phyloP scores from a whole-genome alignment of 2,113 vertebrate genomes.

The Amblyopsis rosae region DNA sequence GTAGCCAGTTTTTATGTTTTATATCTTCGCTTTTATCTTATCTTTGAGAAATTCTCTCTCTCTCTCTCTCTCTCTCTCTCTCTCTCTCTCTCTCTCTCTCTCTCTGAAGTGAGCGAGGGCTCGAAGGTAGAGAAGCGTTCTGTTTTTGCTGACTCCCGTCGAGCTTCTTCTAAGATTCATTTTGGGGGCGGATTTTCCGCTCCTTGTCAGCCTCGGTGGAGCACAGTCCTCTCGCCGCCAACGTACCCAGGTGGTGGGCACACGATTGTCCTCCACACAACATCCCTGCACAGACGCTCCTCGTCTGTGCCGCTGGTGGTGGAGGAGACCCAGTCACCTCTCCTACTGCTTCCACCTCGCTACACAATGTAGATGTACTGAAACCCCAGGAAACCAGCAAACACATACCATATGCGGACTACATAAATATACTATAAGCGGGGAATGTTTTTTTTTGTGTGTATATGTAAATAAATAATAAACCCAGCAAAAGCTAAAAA shows the following conservation, averaged over 20 bases:
- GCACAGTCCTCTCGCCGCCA: slow-evolving; percentile 59
- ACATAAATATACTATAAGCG: too few species aligned
- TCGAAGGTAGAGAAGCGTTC: slow-evolving; percentile 33
- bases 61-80: slow-evolving; percentile 2
- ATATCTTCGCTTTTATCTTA: neutral
- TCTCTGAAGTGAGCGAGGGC: slow-evolving; percentile 29
- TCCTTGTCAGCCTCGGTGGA: slow-evolving; percentile 57
- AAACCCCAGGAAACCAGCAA: neutral
- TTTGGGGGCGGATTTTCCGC: slow-evolving; percentile 50
- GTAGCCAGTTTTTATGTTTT: slow-evolving; percentile 6
- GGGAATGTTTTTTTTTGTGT: too few species aligned
- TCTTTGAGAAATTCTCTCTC: neutral
- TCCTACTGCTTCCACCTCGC: slow-evolving; percentile 2
- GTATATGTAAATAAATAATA: too few species aligned
- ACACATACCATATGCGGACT: neutral
- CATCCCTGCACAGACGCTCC: slow-evolving; percentile 56
- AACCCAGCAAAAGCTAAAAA: too few species aligned
- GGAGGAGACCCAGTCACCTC: slow-evolving; percentile 2
- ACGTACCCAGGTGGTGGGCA: slow-evolving; percentile 63
- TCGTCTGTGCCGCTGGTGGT: slow-evolving; percentile 8
- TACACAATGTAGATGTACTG: slow-evolving; percentile 4
- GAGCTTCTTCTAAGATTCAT: slow-evolving; percentile 68
- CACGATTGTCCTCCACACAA: neutral
- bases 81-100: slow-evolving; percentile 11
- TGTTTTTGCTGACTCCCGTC: slow-evolving; percentile 56